Evolutionary conservation across 2,797 vertebrate genomes (phyloP).

Genomic region (Amazona ochrocephala): DNA sequence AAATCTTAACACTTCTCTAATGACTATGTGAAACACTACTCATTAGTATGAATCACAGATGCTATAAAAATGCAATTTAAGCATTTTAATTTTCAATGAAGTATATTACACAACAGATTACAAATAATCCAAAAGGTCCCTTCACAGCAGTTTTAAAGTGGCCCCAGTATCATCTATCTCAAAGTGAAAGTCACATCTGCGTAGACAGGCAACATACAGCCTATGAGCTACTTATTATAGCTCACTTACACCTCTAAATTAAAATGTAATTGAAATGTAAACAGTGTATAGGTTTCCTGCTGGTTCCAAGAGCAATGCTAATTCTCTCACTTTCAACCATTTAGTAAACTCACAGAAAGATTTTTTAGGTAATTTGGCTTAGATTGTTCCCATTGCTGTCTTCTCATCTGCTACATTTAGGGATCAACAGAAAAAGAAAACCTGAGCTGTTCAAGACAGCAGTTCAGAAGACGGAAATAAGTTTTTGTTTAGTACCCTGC

Average conservation of each 20-base stretch:
- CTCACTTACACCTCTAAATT: not conserved
- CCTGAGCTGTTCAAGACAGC: not conserved
- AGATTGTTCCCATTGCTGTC: not conserved
- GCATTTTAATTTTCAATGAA: not conserved
- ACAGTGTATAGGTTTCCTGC: not conserved
- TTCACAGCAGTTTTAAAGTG: not conserved
- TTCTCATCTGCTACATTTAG: not conserved
- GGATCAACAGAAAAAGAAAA: not conserved
- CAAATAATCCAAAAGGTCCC: not conserved
- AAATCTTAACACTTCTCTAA: not conserved
- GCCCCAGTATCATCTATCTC: not conserved
- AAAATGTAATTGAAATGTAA: not conserved
- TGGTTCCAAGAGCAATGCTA: not conserved
- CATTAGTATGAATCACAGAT: not conserved
- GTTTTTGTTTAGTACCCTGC: constrained; percentile 21
- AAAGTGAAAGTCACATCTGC: not conserved
- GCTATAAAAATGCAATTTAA: not conserved
- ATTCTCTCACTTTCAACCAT: not conserved
- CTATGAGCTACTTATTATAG: not conserved
- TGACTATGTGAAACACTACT: not conserved
- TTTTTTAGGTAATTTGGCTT: not conserved
- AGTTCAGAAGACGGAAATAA: constrained; percentile 32
- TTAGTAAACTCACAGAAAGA: not conserved
- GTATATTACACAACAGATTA: not conserved
- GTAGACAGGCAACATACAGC: not conserved